Evolutionary conservation across 1,140 invertebrate genomes (phyloP), one percentile per base, ranked within the genome.

Genomic region (Ladona fulva): DNA sequence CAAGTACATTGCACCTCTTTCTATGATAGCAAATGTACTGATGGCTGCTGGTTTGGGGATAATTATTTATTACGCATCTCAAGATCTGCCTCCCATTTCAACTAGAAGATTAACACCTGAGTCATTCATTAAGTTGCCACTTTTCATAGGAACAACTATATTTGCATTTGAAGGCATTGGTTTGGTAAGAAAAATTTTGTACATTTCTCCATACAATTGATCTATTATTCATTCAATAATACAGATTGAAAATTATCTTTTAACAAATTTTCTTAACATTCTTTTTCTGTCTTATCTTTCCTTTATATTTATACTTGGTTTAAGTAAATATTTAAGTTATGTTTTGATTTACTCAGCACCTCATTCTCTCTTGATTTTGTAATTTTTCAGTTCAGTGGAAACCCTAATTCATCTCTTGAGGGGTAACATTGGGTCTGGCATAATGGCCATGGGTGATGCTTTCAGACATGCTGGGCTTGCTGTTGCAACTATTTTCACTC

Each of bases 141-240:
- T 94, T 0, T 94, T 90, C 83, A 93, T 94, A 80, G 92, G 92
- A 74, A 94, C 92, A 8, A 90, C 92, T 42, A 89, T 94, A 77
- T 94, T 92, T 81, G 91, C 92, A 42, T 94, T 94, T 80, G 93
- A 94, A 84, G 93, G 92, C 78, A 93, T 94, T 77, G 92, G 91
- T 73, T 84, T 94, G 86, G 92, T 94, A 82, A 88, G 86, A 80
- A n/a, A n/a, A n/a, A n/a, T n/a, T n/a, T n/a, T n/a, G n/a, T n/a
- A n/a, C n/a, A n/a, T n/a, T n/a, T n/a, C n/a, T n/a, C n/a, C n/a
- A n/a, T n/a, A n/a, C n/a, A n/a, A n/a, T n/a, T n/a, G n/a, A n/a
- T n/a, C n/a, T n/a, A n/a, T n/a, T n/a, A n/a, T n/a, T n/a, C n/a
- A n/a, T n/a, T n/a, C n/a, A n/a, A n/a, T n/a, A n/a, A n/a, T n/a